Evolutionary conservation across 2,113 vertebrate genomes (phyloP), one percentile per base, ranked within the genome.

Genomic region (Callipepla californica): DNA sequence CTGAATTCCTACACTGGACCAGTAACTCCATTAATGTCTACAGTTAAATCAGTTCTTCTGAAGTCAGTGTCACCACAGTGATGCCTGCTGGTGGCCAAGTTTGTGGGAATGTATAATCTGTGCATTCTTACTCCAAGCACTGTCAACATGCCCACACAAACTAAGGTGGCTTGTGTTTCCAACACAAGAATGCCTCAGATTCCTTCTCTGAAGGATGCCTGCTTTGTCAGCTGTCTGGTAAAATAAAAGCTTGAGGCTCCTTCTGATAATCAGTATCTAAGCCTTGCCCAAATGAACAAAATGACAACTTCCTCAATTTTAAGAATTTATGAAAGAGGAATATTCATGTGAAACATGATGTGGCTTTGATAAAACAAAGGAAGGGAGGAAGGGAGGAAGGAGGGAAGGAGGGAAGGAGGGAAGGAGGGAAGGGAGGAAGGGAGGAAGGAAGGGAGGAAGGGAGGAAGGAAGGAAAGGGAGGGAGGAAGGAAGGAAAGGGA

Each of bases 81-180:
- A 59, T 72, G 63, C 19, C 45, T 17, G 30, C 13, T 53, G 47
- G 42, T 45, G 42, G 45, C 5, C 18, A 47, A 66, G 15, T 40
- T 58, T 85, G 7, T 66, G 47, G 45, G 21, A 53, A 47, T 18
- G 30, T 42, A 76, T 66, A 53, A 62, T 38, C 48, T 36, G 8
- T 0, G 2, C 36, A 45, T 32, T 2, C 2, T 68, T 78, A 22
- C 10, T 75, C 62, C 40, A 34, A 2, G 1, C 20, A 42, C 36
- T 73, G 55, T 5, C 65, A 58, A 19, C n/a, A 22, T 48, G 30
- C 20, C 45, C 74, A 80, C 32, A 61, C 36, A 62, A 73, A 62
- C 17, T 58, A 13, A 45, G 50, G 42, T 77, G 13, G 5, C 15
- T 76, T 4, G 0, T 50, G 17, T 53, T 92, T 81, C 75, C 6